Evolutionary conservation across 2,888 invertebrate species (phyloP).

Genomic region (Hypselothyrea guttata): DNA sequence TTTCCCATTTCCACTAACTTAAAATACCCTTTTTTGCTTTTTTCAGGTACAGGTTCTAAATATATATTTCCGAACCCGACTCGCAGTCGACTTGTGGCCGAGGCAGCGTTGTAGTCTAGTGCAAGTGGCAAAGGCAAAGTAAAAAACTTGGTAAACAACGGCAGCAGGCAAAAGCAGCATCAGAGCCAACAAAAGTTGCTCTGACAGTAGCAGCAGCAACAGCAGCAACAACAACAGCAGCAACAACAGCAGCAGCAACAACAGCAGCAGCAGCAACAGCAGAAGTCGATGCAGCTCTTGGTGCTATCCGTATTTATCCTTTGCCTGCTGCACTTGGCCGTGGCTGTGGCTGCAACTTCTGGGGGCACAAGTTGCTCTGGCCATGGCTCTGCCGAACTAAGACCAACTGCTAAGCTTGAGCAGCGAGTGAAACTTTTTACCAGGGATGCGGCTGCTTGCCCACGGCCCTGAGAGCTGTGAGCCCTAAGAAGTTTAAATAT

Average conservation of each 20-base stretch:
- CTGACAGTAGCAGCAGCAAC: constrained; percentile 21
- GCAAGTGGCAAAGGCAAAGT: constrained; percentile 62
- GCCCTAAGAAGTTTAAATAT: constrained; percentile 71
- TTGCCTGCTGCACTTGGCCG: constrained; percentile 35
- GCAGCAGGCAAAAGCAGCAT: constrained; percentile 31
- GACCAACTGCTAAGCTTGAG: constrained; percentile 47
- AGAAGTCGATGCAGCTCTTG: constrained; percentile 67
- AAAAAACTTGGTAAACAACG: constrained; percentile 72
- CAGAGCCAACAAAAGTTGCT: constrained; percentile 61
- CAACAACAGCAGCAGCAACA: constrained; percentile 1
- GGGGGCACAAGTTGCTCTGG: background rate
- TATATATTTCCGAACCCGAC: constrained; percentile 17
- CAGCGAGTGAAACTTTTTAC: constrained; percentile 44
- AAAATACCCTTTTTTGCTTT: no score
- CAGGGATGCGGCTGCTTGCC: constrained; percentile 31
- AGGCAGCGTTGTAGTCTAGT: constrained; percentile 38
- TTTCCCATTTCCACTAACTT: no score
- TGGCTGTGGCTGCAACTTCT: background rate
- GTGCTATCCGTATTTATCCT: constrained; percentile 76
- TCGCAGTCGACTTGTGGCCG: constrained; percentile 26
- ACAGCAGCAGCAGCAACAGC: constrained; percentile 30
- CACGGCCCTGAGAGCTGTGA: constrained; percentile 24
- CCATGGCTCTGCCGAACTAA: constrained; percentile 24
- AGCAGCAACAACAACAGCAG: constrained; percentile 2
- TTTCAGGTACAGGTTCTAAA: no score